Conservation (phyloP, 2,888 invertebrate genomes). For the Pycnomerus fuliginosus region DNA sequence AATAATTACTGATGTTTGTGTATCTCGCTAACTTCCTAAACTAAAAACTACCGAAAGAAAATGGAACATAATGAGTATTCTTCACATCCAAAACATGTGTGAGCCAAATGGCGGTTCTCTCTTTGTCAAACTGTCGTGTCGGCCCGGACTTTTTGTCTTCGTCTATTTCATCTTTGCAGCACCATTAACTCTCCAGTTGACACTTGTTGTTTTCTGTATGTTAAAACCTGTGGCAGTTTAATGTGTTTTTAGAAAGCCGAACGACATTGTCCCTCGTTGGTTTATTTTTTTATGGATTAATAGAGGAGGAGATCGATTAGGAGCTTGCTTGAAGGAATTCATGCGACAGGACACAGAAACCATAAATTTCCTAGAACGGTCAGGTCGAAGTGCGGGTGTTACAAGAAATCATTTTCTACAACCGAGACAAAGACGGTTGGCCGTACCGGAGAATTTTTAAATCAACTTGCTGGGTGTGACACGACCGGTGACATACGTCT, state of each 20-base stretch:
- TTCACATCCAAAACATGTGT: constrained; percentile 23
- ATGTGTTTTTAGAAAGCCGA: constrained; percentile 20
- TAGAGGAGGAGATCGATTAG: no score
- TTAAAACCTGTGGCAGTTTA: constrained; percentile 26
- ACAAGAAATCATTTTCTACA: constrained; percentile 11
- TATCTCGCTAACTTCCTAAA: constrained; percentile 17
- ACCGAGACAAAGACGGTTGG: constrained; percentile 5
- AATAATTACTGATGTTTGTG: constrained; percentile 24
- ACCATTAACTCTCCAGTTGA: constrained; percentile 46
- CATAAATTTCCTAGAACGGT: constrained; percentile 42
- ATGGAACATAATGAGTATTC: constrained; percentile 26
- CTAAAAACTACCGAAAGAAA: constrained; percentile 21
- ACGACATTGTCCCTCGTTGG: constrained; percentile 1
- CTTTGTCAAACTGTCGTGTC: constrained; percentile 15
- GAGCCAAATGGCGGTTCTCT: constrained; percentile 25
- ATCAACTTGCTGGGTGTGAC: constrained; percentile 42
- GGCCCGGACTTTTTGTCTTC: constrained; percentile 17
- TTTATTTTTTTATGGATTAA: constrained; percentile 10
- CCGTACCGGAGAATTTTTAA: constrained; percentile 13
- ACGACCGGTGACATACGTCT: constrained; percentile 44
- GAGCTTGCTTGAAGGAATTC: no score
- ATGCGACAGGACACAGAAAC: constrained; percentile 43
- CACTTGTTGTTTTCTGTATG: constrained; percentile 44
- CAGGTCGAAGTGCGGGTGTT: constrained; percentile 39
- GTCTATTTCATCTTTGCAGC: constrained; percentile 39